phyloP scores from a whole-genome alignment of 2,797 vertebrate genomes.

The Petrocephalus schoutedeni region DNA sequence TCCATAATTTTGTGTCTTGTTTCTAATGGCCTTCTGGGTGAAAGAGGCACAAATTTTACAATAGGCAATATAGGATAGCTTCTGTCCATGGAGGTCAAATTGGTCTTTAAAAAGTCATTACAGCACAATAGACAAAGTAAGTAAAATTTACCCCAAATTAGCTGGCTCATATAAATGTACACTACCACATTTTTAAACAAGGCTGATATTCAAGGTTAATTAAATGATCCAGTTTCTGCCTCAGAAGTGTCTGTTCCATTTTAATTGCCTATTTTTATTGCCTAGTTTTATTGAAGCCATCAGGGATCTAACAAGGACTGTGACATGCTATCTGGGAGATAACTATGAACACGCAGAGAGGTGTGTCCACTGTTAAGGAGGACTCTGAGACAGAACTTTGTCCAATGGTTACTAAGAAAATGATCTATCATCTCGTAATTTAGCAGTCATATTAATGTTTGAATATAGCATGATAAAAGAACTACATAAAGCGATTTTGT shows the following conservation, averaged over 20 bases:
- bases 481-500: not conserved
- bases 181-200: constrained; percentile 47
- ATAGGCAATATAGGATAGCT: not conserved
- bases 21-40: not conserved
- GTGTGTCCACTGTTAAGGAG: not conserved
- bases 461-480: not conserved
- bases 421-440: not conserved
- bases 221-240: constrained; percentile 72
- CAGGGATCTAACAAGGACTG: constrained; percentile 71
- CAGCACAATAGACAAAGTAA: not conserved
- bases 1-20: not conserved
- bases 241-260: constrained; percentile 62
- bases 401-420: not conserved
- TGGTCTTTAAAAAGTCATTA: not conserved
- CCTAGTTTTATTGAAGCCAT: constrained; percentile 70
- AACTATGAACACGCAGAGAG: constrained; percentile 5
- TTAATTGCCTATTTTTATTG: constrained; percentile 78
- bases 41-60: not conserved
- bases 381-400: not conserved
- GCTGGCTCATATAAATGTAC: constrained; percentile 28
- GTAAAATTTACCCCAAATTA: constrained; percentile 37
- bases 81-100: not conserved
- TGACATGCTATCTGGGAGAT: constrained; percentile 60
- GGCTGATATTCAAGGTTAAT: constrained; percentile 68
- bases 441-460: not conserved